phyloP scores from a whole-genome alignment of 2,113 vertebrate species.

The Psittacula cyanocephala region DNA sequence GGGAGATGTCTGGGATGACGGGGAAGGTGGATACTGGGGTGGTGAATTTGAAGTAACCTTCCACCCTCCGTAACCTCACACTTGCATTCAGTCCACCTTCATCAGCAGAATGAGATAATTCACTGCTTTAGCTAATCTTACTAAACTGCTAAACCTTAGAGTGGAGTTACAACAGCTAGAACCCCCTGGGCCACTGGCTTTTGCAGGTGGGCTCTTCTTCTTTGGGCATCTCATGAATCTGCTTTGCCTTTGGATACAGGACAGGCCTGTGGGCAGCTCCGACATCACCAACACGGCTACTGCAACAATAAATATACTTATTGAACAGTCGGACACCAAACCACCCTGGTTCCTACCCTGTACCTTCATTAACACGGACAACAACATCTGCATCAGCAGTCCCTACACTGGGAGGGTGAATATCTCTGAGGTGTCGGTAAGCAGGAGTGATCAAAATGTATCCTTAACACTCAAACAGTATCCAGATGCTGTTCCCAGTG shows the following conservation, averaged over 20 bases:
- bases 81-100: not conserved
- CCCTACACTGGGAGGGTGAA: slow-evolving; percentile 82
- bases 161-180: not conserved
- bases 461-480: not conserved
- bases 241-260: slow-evolving; percentile 62
- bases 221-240: not conserved
- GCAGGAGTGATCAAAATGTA: not conserved
- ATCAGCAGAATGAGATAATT: not conserved
- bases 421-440: slow-evolving; percentile 77
- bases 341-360: slow-evolving; percentile 89
- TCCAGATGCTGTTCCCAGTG: not conserved
- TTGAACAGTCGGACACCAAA: slow-evolving; percentile 80
- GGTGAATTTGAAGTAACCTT: not conserved
- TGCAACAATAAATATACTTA: slow-evolving; percentile 72
- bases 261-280: slow-evolving; percentile 25
- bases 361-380: not conserved
- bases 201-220: not conserved
- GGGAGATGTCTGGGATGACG: not conserved
- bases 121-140: not conserved
- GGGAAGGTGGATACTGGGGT: not conserved
- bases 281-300: slow-evolving; percentile 65
- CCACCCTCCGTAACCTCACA: not conserved
- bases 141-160: not conserved
- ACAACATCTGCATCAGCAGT: slow-evolving; percentile 78
- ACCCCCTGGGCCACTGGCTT: not conserved